phyloP scores from a whole-genome alignment of 2,888 invertebrate species.

The Pseudococcus jackbeardsleyi region DNA sequence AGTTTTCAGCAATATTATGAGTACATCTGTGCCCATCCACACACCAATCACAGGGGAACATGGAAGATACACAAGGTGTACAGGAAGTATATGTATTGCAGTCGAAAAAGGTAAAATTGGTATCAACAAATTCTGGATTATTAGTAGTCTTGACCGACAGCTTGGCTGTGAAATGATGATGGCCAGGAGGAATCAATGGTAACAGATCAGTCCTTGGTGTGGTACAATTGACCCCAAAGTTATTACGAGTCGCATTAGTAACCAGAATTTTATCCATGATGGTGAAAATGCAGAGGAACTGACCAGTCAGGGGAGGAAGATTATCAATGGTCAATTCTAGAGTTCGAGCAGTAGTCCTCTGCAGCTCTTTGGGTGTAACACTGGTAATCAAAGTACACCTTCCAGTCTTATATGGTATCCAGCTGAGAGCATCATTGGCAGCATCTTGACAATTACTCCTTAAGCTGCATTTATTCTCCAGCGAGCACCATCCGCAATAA shows the following conservation, averaged over 20 bases:
- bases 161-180: slow-evolving; percentile 95
- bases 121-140: slow-evolving; percentile 95
- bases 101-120: slow-evolving; percentile 98
- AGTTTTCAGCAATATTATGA: slow-evolving; percentile 94
- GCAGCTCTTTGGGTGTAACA: slow-evolving; percentile 90
- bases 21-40: slow-evolving; percentile 96
- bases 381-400: slow-evolving; percentile 95
- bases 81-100: slow-evolving; percentile 97
- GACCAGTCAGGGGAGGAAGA: slow-evolving; percentile 89
- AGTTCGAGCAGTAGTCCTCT: slow-evolving; percentile 92
- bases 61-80: slow-evolving; percentile 94
- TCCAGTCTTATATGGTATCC: slow-evolving; percentile 97
- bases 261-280: slow-evolving; percentile 90
- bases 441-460: slow-evolving; percentile 93
- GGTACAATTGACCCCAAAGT: slow-evolving; percentile 93
- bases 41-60: slow-evolving; percentile 99
- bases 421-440: slow-evolving; percentile 91
- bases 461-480: slow-evolving; percentile 94
- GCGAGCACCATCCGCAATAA: slow-evolving; percentile 97
- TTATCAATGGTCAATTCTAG: slow-evolving; percentile 95
- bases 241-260: slow-evolving; percentile 91
- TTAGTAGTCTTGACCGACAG: slow-evolving; percentile 91
- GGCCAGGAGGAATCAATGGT: slow-evolving; percentile 91
- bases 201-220: slow-evolving; percentile 94
- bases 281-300: slow-evolving; percentile 94